phyloP scores from a whole-genome alignment of 1,140 invertebrate genomes.

The Temnothorax longispinosus region DNA sequence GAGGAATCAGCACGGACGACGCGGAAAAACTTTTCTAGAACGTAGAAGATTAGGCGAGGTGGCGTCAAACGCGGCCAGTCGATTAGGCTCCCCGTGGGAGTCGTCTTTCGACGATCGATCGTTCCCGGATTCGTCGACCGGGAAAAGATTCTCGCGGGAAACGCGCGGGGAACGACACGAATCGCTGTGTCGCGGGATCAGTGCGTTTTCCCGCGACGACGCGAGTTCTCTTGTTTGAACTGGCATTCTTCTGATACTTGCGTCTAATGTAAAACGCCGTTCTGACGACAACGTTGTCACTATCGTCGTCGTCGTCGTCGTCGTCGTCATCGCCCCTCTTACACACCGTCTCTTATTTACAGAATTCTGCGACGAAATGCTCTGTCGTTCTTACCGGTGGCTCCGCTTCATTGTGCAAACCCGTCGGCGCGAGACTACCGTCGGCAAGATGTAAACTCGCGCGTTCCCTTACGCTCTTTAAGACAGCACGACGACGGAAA shows the following conservation, averaged over 20 bases:
- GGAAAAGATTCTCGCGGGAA: neutral
- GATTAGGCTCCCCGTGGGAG: conserved; percentile 20
- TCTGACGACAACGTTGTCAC: neutral
- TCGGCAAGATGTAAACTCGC: conserved; percentile 33
- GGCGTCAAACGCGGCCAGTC: conserved; percentile 28
- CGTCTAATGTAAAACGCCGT: conserved; percentile 15
- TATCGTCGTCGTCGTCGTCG: neutral
- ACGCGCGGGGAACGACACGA: neutral
- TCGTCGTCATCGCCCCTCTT: neutral
- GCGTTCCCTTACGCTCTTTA: neutral
- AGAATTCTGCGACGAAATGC: conserved; percentile 35
- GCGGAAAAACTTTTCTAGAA: conserved; percentile 30
- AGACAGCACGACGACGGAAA: neutral
- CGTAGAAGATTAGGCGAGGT: conserved; percentile 1
- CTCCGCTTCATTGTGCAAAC: conserved; percentile 54
- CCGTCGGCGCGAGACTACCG: conserved; percentile 38
- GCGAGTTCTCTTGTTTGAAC: conserved; percentile 46
- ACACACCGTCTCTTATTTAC: conserved; percentile 45
- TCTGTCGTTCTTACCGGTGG: conserved; percentile 49
- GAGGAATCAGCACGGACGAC: conserved; percentile 10
- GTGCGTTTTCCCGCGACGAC: conserved; percentile 4
- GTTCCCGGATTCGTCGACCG: conserved; percentile 7
- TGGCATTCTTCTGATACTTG: conserved; percentile 15
- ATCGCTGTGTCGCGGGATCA: neutral
- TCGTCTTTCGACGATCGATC: conserved; percentile 37